These are phyloP conservation scores for Callyntrura sp. DNA, from an alignment of 2,888 invertebrate genomes.

Conservation along the genomic window DNA sequence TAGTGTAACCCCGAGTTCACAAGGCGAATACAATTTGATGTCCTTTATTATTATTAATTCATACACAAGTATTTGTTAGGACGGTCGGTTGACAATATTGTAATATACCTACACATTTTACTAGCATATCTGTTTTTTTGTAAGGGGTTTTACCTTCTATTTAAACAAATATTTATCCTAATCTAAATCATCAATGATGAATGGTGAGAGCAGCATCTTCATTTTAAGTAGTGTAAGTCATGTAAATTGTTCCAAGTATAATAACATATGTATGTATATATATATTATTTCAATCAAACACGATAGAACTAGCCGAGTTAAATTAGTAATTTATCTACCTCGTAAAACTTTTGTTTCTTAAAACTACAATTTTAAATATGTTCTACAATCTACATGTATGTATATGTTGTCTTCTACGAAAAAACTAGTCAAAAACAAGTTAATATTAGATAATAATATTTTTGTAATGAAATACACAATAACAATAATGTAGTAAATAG, in stretches of 20 bases:
- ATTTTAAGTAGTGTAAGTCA: background rate
- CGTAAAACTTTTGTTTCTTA: slow-evolving; percentile 23
- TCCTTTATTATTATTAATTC: slow-evolving; percentile 69
- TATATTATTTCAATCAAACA: too few species aligned
- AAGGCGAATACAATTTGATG: slow-evolving; percentile 50
- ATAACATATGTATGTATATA: too few species aligned
- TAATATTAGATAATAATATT: slow-evolving; percentile 7
- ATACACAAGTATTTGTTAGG: slow-evolving; percentile 46
- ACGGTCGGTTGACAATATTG: slow-evolving; percentile 23
- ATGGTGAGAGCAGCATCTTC: slow-evolving; percentile 4
- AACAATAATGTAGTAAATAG: background rate
- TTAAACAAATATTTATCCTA: too few species aligned
- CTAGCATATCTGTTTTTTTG: background rate
- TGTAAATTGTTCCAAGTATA: too few species aligned
- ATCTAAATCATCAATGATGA: slow-evolving; percentile 17
- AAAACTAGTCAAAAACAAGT: background rate
- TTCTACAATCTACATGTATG: background rate
- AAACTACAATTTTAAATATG: slow-evolving; percentile 24
- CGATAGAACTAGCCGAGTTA: too few species aligned
- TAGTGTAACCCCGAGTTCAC: slow-evolving; percentile 20
- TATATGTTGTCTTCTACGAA: background rate
- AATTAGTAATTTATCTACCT: background rate
- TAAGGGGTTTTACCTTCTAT: background rate
- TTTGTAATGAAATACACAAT: background rate
- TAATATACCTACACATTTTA: background rate